Evolutionary conservation across 2,888 invertebrate species (phyloP).

Genomic region (Heliconius charithonia): DNA sequence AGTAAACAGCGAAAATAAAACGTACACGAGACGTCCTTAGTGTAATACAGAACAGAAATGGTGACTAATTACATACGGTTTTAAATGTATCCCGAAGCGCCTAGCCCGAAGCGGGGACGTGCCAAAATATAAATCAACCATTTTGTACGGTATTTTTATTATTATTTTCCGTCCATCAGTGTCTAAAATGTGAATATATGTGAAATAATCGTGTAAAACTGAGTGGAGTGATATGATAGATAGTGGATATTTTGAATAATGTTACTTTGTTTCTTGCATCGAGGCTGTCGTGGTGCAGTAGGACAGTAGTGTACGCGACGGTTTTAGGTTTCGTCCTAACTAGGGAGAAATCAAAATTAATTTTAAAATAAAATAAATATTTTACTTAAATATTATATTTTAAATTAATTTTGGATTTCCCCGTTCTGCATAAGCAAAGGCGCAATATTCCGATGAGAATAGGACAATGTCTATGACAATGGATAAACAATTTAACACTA

Average conservation of each 20-base stretch:
- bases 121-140: conserved; percentile 28
- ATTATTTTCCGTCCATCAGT: conserved; percentile 11
- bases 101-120: conserved; percentile 6
- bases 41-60: conserved; percentile 3
- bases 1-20: neutral
- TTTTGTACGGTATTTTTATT: conserved; percentile 17
- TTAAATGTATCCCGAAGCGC: conserved; percentile 12
- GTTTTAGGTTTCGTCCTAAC: too few relatives aligned
- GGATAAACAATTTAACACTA: too few relatives aligned
- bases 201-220: neutral
- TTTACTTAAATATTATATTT: too few relatives aligned
- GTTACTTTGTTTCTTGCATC: too few relatives aligned
- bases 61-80: conserved; percentile 22
- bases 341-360: too few relatives aligned
- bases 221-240: neutral
- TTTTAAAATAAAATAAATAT: too few relatives aligned
- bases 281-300: too few relatives aligned
- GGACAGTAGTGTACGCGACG: too few relatives aligned
- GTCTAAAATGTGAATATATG: conserved; percentile 8
- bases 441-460: too few relatives aligned
- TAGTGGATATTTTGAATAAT: neutral
- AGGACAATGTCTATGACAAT: too few relatives aligned
- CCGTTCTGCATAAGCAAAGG: too few relatives aligned
- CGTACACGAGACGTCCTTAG: conserved; percentile 4
- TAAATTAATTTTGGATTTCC: too few relatives aligned